These are phyloP conservation scores for Iphiclides podalirius DNA, from an alignment of 2,888 invertebrate species.

Conservation along the genomic window DNA sequence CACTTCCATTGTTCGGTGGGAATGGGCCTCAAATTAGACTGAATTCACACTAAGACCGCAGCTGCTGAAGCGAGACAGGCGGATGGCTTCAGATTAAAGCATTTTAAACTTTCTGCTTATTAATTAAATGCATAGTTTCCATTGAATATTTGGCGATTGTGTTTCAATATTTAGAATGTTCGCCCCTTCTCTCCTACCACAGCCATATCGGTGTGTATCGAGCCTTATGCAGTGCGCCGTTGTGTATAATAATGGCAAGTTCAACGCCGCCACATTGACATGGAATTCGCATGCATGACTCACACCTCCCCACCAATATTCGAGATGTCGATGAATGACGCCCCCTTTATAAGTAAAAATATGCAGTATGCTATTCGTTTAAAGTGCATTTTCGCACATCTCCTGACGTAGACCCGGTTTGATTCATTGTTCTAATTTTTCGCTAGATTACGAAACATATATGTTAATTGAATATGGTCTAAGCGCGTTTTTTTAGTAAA, in stretches of 20 bases:
- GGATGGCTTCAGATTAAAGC: too few relatives aligned
- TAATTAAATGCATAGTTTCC: too few relatives aligned
- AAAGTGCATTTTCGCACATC: not conserved
- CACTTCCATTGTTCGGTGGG: too few relatives aligned
- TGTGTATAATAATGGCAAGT: conserved; percentile 53
- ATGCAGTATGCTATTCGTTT: not conserved
- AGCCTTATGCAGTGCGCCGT: conserved; percentile 39
- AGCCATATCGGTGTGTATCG: not conserved
- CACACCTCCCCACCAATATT: conserved; percentile 30
- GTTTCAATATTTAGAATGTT: too few relatives aligned
- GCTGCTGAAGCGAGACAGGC: too few relatives aligned
- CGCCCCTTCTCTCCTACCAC: too few relatives aligned
- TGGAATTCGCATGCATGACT: conserved; percentile 43
- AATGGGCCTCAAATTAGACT: too few relatives aligned
- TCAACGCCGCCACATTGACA: conserved; percentile 47
- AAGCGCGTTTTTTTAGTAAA: too few relatives aligned
- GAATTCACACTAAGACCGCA: too few relatives aligned
- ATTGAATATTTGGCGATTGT: too few relatives aligned
- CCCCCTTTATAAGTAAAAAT: not conserved
- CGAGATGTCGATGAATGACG: not conserved
- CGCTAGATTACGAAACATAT: not conserved
- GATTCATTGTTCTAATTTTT: not conserved
- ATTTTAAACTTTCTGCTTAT: too few relatives aligned
- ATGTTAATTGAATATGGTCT: not conserved
- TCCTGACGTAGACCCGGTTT: not conserved